Evolutionary conservation across 1,140 invertebrate genomes (phyloP), one percentile per base, ranked within the genome.

Genomic region (Papilio xuthus): DNA sequence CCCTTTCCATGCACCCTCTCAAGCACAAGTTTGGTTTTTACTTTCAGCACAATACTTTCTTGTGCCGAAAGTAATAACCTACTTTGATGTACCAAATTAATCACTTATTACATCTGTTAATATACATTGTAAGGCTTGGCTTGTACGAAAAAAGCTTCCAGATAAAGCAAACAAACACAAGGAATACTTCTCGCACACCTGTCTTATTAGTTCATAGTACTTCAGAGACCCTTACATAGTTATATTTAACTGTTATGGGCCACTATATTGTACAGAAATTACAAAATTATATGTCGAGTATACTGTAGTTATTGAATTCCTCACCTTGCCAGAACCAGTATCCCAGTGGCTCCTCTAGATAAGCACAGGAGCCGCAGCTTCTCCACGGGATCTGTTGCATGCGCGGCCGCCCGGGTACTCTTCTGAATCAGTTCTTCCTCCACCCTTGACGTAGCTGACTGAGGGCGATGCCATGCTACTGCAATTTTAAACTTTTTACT

Each of bases 371-470:
- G 92, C 69, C 98, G 95, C 77, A 99, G 89, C 87, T 96, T 97
- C 93, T 99, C 98, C 70, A 99, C 94, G 4, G 97, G 96, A 93
- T 99, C 98, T 69, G 95, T 96, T 37, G 95, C 94, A 81, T 94
- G 81, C 79, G 94, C 89, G 53, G 95, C 89, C 26, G 95, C 95
- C 82, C 96, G 94, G 73, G 93, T 95, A 78, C 96, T 96, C 93
- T 97, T 97, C 86, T 96, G 95, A 82, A 97, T 97, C 95, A 99
- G 95, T 90, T 98, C 97, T 42, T 95, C 95, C 89, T 99, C 97
- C 89, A 97, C 96, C 28, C 96, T 94, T n/a, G 96, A 96, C 77
- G 95, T 95, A 15, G 97, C 96, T 78, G 96, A 97, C 83, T 96
- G 95, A 7, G 97, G 96, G 83, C 97, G 96, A 87, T 96, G 95